A percentile compares a stretch with the other conserved stretches of the same genome.
Evolutionary conservation across 2,797 vertebrate genomes (phyloP).

Genomic region (Rhinatrema bivittatum): DNA sequence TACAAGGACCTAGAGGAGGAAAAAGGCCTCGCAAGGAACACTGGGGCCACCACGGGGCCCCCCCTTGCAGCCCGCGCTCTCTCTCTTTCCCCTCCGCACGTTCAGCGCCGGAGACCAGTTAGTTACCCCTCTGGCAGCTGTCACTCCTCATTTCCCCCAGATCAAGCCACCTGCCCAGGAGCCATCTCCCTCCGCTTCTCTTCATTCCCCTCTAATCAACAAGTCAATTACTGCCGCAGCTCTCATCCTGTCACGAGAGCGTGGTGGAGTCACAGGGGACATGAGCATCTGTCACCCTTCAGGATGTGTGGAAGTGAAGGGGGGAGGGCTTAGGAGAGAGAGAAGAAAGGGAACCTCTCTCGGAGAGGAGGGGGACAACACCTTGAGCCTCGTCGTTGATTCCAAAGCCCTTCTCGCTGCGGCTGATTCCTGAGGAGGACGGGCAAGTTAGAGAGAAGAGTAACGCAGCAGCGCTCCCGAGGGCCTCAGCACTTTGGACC

Average conservation of each 20-base stretch:
- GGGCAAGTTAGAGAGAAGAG: background rate
- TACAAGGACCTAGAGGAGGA: no score
- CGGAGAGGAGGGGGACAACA: no score
- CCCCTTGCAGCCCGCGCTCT: no score
- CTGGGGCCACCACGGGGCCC: no score
- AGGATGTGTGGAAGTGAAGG: background rate
- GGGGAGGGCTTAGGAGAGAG: no score
- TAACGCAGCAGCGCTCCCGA: background rate
- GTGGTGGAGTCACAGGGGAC: slow-evolving; percentile 15
- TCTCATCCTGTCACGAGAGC: slow-evolving; percentile 3
- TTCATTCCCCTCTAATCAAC: background rate
- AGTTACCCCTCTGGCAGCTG: no score
- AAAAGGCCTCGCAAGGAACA: no score
- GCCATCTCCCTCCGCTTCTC: background rate
- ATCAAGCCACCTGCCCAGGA: background rate
- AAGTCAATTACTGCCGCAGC: slow-evolving; percentile 7
- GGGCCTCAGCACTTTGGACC: slow-evolving; percentile 1
- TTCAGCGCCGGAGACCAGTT: no score
- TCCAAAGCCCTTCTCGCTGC: no score
- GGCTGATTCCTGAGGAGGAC: background rate
- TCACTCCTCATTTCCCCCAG: slow-evolving; percentile 25
- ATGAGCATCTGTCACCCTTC: slow-evolving; percentile 10
- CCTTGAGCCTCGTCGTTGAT: no score
- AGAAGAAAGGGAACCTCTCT: no score
- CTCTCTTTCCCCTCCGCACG: no score